Evolutionary conservation across 1,140 invertebrate species (phyloP).

Genomic region (Euwallacea similis): DNA sequence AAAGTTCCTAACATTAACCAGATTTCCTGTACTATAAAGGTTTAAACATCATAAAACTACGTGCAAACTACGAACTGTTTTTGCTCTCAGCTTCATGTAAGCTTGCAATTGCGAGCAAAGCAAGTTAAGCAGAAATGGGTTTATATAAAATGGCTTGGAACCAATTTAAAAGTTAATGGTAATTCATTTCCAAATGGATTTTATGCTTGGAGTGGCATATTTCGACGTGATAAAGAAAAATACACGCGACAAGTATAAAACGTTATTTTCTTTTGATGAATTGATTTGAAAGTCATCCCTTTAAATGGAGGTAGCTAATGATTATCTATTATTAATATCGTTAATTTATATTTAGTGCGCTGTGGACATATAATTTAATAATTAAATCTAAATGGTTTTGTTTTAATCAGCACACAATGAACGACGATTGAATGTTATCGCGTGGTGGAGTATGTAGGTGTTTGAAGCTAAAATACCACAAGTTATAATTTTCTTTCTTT

Average conservation of each 20-base stretch:
- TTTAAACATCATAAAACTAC: not conserved
- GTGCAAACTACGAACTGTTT: constrained; percentile 10
- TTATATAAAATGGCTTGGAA: constrained; percentile 15
- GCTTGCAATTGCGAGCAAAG: constrained; percentile 9
- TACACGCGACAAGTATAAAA: not conserved
- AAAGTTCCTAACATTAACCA: no score
- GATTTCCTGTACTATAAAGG: no score
- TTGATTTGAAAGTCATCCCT: not conserved
- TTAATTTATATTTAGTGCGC: no score
- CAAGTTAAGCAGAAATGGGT: constrained; percentile 7
- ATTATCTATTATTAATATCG: no score
- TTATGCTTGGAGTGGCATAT: not conserved
- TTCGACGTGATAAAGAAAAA: not conserved
- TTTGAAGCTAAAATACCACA: no score
- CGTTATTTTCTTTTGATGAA: not conserved
- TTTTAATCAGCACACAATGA: no score
- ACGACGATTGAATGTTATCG: no score
- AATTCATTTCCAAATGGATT: constrained; percentile 5
- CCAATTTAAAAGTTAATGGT: constrained; percentile 8
- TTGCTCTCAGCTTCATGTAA: constrained; percentile 1
- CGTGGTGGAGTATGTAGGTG: no score
- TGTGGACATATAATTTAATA: no score
- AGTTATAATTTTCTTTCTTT: no score
- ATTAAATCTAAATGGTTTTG: no score
- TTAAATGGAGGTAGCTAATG: not conserved